Evolutionary conservation across 1,140 invertebrate genomes (phyloP).

Genomic region (Drosophila pandora): DNA sequence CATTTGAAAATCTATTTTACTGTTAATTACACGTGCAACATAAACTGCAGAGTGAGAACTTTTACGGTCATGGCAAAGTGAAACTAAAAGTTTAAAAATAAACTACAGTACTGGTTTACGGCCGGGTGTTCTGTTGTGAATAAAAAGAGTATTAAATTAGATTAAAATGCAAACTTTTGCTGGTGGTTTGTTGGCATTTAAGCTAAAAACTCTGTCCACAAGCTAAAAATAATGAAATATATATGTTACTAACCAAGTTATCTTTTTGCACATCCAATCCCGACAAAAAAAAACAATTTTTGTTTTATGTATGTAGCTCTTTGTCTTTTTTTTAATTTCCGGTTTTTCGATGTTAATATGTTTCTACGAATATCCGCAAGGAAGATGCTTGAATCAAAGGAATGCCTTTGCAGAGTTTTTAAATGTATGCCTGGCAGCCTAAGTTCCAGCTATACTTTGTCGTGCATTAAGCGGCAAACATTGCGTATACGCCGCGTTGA

Average conservation of each 20-base stretch:
- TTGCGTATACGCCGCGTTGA: constrained; percentile 57
- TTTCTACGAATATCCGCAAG: constrained; percentile 3
- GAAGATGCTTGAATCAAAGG: constrained; percentile 24
- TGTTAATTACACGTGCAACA: constrained; percentile 51
- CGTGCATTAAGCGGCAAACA: constrained; percentile 42
- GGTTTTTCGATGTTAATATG: constrained; percentile 12
- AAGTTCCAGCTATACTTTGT: constrained; percentile 9
- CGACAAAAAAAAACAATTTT: neutral
- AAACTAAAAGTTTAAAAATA: constrained; percentile 51
- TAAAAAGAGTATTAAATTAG: constrained; percentile 43
- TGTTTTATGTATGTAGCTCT: constrained; percentile 3
- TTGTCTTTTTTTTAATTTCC: constrained; percentile 34
- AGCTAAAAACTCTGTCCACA: constrained; percentile 16
- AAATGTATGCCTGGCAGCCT: constrained; percentile 23
- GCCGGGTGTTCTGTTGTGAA: constrained; percentile 19
- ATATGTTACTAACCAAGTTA: neutral
- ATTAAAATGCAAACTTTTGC: constrained; percentile 28
- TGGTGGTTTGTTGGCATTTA: constrained; percentile 5
- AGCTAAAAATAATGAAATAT: neutral
- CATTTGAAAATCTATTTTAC: constrained; percentile 47
- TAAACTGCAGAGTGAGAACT: constrained; percentile 32
- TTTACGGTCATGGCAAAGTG: constrained; percentile 23
- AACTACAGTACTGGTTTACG: constrained; percentile 30
- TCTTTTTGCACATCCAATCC: neutral
- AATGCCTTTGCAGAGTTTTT: constrained; percentile 12